Evolutionary conservation across 1,140 invertebrate genomes (phyloP), one percentile per base, ranked within the genome.

Genomic region (Delia radicum): DNA sequence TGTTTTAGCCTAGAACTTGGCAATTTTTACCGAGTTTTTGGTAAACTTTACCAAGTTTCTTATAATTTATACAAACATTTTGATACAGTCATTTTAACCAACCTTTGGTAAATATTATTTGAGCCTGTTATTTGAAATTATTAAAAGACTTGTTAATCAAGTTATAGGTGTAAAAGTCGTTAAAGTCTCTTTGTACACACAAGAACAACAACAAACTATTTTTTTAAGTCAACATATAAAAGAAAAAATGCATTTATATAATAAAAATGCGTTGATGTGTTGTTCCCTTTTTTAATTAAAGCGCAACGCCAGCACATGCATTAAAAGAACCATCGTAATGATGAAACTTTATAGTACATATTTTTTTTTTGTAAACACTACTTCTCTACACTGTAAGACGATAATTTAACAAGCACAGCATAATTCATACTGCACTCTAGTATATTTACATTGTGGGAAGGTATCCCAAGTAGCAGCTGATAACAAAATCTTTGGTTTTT

Each of bases 201-300:
- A 2, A 7, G 3, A 55, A 55, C 1, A 55, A 55, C 18, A 7
- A 8, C 24, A 24, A 18, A 37, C 7, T 55, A 24, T 55, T 24
- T n/a, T 55, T 21, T 55, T 21, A 55, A 55, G 33, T 55, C 48
- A 18, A 55, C 18, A 24, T 7, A 24, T 37, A 37, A 37, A 37
- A 37, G 13, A 55, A 55, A 21, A 55, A 55, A 7, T 6, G 18
- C 7, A 55, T 55, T 55, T 18, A 55, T 21, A 55, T 24, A 24
- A 55, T 55, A 55, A 55, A 55, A 55, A 21, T 55, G 48, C 48
- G 21, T 21, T 21, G 21, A 55, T 55, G n/a, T 24, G n/a, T 24
- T 55, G 21, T 55, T 55, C 48, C 48, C 48, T 55, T 55, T n/a
- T 55, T 55, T 55, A 55, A 55, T 55, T 55, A 55, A 55, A 55